Base-by-base conservation (phyloP, 2,888 invertebrate genomes). In the Monochamus alternatus region DNA sequence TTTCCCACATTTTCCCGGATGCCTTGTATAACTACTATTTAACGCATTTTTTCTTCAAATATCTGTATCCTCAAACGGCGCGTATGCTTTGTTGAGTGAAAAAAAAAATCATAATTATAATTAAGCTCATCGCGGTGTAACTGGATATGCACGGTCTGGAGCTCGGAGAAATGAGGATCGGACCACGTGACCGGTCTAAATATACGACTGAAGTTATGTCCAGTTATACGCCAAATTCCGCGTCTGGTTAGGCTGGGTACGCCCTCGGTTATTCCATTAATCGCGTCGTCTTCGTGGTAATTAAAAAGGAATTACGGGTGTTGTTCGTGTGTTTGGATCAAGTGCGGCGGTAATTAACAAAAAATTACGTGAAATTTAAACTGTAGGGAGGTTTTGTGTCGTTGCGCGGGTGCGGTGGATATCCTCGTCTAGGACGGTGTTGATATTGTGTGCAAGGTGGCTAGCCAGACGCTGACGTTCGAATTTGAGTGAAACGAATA, bases 181-280 rank as follows among this genome's bases (percentile, higher is more conserved):
- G 69, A 65, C 62, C 81, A 82, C 82, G 83, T 82, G 83, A 80
- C 72, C 74, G 70, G 44, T 76, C 82, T 82, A 82, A 82, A 82
- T 82, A 81, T 82, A 82, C 76, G 65, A 73, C 76, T 68, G 76
- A 78, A 79, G 80, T 77, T 22, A 79, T 80, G 78, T 78, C 77
- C 76, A 78, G 76, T 81, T 68, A 71, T 71, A 60, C 58, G 74
- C 68, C 67, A 71, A 76, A 58, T 74, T 66, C 65, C 73, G 60
- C 52, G 73, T 66, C 73, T 73, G 43, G 51, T 59, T 66, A 60
- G 66, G 12, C 32, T n/a, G 73, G 62, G 14, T 62, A 63, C 71
- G 71, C 71, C 63, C 63, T 71, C 63, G 5, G 38, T 63, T 14
- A 38, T 44, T 63, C 32, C n/a, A 55, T 32, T 67, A 55, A 14